These are phyloP conservation scores for Acutogordius australiensis DNA, from an alignment of 2,888 invertebrate species.

Conservation along the genomic window DNA sequence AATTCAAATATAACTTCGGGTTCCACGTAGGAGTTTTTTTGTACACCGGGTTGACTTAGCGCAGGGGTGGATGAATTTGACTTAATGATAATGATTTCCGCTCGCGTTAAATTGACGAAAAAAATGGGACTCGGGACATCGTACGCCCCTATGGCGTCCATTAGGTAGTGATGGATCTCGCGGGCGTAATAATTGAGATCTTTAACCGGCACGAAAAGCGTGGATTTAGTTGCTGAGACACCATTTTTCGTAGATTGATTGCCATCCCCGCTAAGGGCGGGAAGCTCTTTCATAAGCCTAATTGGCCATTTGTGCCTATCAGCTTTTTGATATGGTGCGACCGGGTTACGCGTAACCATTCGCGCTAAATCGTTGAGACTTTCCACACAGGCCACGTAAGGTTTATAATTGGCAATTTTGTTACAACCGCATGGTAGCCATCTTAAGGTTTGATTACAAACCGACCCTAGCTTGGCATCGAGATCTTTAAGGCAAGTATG, in stretches of 20 bases:
- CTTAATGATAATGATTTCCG: too few species aligned
- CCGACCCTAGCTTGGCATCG: neutral
- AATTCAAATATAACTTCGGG: slow-evolving; percentile 4
- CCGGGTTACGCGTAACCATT: too few species aligned
- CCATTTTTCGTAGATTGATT: neutral
- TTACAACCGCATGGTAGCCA: slow-evolving; percentile 1
- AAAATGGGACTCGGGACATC: neutral
- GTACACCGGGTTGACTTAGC: neutral
- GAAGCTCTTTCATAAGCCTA: neutral
- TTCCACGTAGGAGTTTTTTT: neutral
- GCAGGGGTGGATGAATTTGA: neutral
- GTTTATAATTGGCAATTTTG: neutral
- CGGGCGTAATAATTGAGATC: neutral
- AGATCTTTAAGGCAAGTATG: neutral
- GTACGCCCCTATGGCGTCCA: neutral
- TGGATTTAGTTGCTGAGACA: neutral
- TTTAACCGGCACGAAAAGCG: neutral
- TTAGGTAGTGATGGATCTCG: neutral
- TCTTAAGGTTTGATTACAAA: neutral
- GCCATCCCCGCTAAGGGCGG: neutral
- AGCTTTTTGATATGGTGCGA: neutral
- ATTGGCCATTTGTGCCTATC: too few species aligned
- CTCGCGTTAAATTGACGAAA: neutral
- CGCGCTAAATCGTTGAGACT: neutral
- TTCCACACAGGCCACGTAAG: neutral